A percentile compares a stretch with the other conserved stretches of the same genome.
Conservation (phyloP, 2,888 invertebrate species). For the Cerceris ruficornis region DNA sequence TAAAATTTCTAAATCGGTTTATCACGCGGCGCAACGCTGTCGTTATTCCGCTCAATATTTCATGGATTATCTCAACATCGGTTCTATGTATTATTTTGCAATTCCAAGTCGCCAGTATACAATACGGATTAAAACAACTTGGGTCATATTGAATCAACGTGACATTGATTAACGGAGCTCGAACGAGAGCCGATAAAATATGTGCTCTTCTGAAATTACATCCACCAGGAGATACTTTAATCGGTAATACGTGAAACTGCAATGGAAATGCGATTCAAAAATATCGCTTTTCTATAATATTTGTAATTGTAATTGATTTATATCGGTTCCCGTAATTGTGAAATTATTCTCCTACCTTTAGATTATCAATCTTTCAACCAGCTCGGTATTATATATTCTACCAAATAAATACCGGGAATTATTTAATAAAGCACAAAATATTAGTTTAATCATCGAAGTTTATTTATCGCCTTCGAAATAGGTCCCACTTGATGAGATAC, state of each 20-base stretch:
- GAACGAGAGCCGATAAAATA: slow-evolving; percentile 19
- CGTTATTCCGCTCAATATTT: slow-evolving; percentile 36
- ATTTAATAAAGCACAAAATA: too few species aligned
- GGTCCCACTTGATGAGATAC: too few species aligned
- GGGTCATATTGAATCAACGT: slow-evolving; percentile 20
- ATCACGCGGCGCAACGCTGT: slow-evolving; percentile 18
- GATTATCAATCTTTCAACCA: too few species aligned
- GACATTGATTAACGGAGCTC: slow-evolving; percentile 37
- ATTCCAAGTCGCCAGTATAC: slow-evolving; percentile 39
- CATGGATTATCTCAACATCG: slow-evolving; percentile 28
- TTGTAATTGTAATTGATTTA: too few species aligned
- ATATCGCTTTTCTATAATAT: slow-evolving; percentile 15
- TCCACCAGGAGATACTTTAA: slow-evolving; percentile 12
- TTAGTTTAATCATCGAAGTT: too few species aligned
- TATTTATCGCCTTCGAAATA: too few species aligned
- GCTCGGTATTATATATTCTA: too few species aligned
- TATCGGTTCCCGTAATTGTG: too few species aligned
- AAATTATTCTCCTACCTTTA: too few species aligned
- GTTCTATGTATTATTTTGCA: slow-evolving; percentile 42
- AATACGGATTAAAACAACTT: slow-evolving; percentile 32
- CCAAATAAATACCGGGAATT: too few species aligned
- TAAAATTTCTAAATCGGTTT: slow-evolving; percentile 37
- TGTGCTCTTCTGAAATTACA: slow-evolving; percentile 19
- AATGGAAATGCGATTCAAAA: slow-evolving; percentile 4
- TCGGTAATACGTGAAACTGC: slow-evolving; percentile 16